Base-by-base conservation (phyloP, 2,888 invertebrate species). In the Pogonocherus hispidulus region DNA sequence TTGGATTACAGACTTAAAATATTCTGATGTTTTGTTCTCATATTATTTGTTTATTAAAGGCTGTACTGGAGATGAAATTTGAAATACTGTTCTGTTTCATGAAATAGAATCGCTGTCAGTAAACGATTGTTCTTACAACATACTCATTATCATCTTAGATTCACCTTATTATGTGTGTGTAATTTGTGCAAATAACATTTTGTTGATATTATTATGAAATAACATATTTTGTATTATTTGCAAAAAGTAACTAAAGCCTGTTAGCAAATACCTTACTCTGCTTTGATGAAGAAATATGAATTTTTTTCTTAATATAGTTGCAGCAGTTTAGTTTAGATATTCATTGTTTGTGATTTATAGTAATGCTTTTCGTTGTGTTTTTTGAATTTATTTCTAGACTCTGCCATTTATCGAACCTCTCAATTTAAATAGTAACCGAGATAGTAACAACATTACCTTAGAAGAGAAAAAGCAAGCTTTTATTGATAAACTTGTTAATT, bases 391-490 rank as follows among this genome's bases (percentile, higher is more conserved):
- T 74, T 78, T 78, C 66, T 80, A 83, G 83, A 82, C 80, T 74
- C 79, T 79, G 78, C 81, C 81, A 74, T 76, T 81, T 78, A 78
- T 81, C 77, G 81, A 81, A 78, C 79, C 74, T 79, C 82, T 78
- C 80, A 80, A 82, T 82, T 80, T 83, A 79, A 81, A 78, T 80
- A 79, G 79, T 79, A 76, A 78, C 76, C 77, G 75, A 67, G 78
- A 76, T 75, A 76, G 76, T 74, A 78, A 70, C 70, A 69, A 71
- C 56, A 66, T 70, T 68, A 52, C 70, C 57, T 60, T 81, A 79
- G 81, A 81, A 73, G 77, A 79, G 70, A 79, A 78, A 77, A 82
- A 82, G 72, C 80, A 76, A 76, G 80, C 81, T 76, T 82, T 81
- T 76, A 79, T 80, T 75, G 79, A 82, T 77, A 81, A 77, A 73